Percentiles rank a stretch among this genome's conserved stretches.
Evolutionary conservation across 2,888 invertebrate species (phyloP).

Genomic region (Phyto melanocephala): DNA sequence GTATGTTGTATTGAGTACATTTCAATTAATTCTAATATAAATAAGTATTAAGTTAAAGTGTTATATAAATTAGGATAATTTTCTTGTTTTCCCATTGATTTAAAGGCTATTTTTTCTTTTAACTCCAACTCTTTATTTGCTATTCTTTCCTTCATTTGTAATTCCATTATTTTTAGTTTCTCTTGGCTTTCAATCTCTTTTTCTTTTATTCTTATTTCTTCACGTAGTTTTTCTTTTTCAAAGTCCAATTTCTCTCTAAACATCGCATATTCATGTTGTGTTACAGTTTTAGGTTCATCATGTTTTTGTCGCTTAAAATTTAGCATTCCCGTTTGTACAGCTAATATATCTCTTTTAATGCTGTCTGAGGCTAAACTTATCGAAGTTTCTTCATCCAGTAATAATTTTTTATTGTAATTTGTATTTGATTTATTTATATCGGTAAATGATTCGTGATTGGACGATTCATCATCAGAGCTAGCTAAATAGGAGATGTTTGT

Average conservation of each 20-base stretch:
- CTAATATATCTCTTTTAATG: neutral
- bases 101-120: neutral
- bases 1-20: too few species aligned
- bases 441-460: slow-evolving; percentile 6
- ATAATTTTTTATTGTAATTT: neutral
- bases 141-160: slow-evolving; percentile 9
- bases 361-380: neutral
- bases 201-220: neutral
- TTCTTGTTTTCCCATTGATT: neutral
- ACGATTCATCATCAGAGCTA: slow-evolving; percentile 16
- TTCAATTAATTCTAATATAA: too few species aligned
- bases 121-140: slow-evolving; percentile 3
- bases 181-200: slow-evolving; percentile 1
- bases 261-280: neutral
- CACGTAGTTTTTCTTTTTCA: slow-evolving; percentile 14
- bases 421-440: neutral
- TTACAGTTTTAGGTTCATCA: neutral
- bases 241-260: neutral
- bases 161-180: slow-evolving; percentile 10
- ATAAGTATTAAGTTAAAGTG: neutral
- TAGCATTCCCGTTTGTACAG: neutral
- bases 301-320: neutral
- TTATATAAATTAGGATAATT: neutral
- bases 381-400: neutral
- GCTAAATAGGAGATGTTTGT: neutral